Base-by-base conservation (phyloP, 2,113 vertebrate genomes). In the Sinocyclocheilus anshuiensis region DNA sequence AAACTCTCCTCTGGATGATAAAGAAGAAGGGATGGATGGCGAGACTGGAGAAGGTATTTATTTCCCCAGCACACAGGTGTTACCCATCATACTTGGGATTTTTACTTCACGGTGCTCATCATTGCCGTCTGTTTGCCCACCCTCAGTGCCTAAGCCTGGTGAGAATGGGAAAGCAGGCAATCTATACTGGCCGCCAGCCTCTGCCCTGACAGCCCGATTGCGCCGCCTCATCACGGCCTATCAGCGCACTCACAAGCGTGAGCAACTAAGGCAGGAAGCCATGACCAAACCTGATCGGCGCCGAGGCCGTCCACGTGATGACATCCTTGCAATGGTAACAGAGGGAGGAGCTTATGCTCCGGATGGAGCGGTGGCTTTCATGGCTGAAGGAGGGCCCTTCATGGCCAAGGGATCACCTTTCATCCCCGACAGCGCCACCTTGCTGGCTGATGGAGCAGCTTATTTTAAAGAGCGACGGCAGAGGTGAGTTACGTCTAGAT, bases 221-320 rank as follows among this genome's bases (percentile, higher is more conserved):
- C 97, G 98, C 29, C 97, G 98, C 88, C 97, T 99, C 92, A 98
- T 99, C 94, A 99, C 98, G 26, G 97, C 98, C 88, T 99, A 99
- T 94, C 98, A 99, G 93, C 97, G 98, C 91, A 97, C 97, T 92
- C 98, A 99, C 92, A 98, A 98, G 90, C 94, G 97, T 88, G 97
- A 99, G 90, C 97, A 97, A 91, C 95, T 97, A 93, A 96, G 97
- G 89, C 97, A 98, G 91, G 98, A 99, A 94, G 97, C 97, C 33
- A 93, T 98, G 88, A 97, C 94, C 93, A 96, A 97, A 91, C 98
- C 97, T 1, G 98, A 99, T 88, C 97, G 98, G n/a, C 96, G 98
- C 85, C 93, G 97, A 0, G 94, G 97, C 0, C 94, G 97, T 53
- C 91, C 93, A 88, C 95, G 95, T 85, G 96, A 97, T 90, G 96